These are phyloP conservation scores for Planococcus citri DNA, from an alignment of 1,140 invertebrate species.

Conservation along the genomic window DNA sequence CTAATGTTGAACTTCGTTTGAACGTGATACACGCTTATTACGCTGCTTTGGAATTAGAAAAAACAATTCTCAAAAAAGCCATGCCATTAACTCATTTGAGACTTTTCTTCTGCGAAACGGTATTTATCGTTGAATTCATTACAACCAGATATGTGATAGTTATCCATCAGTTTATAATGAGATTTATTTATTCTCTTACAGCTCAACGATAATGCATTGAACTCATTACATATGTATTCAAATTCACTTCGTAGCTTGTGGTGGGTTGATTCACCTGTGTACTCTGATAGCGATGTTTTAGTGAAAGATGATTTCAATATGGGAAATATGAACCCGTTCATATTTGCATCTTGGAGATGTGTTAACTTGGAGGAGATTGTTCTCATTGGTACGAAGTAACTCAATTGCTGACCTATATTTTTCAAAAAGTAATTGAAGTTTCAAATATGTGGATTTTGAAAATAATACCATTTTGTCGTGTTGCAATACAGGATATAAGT, in stretches of 20 bases:
- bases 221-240: constrained; percentile 44
- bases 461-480: no score
- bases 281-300: constrained; percentile 29
- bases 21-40: constrained; percentile 59
- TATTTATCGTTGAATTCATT: no score
- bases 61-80: not conserved
- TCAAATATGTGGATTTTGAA: no score
- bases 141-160: constrained; percentile 23
- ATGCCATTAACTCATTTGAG: constrained; percentile 64
- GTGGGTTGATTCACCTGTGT: constrained; percentile 45
- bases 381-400: constrained; percentile 43
- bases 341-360: constrained; percentile 64
- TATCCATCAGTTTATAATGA: constrained; percentile 22
- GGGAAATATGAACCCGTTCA: constrained; percentile 43
- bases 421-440: no score
- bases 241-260: constrained; percentile 49
- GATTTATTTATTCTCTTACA: constrained; percentile 29
- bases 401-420: no score
- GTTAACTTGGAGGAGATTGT: constrained; percentile 50
- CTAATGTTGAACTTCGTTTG: constrained; percentile 49
- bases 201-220: constrained; percentile 42
- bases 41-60: constrained; percentile 36
- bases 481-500: constrained; percentile 9
- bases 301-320: constrained; percentile 26
- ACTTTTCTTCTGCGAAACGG: constrained; percentile 57